These are phyloP conservation scores for Papilio polytes DNA, from an alignment of 1,140 invertebrate species.

Conservation along the genomic window DNA sequence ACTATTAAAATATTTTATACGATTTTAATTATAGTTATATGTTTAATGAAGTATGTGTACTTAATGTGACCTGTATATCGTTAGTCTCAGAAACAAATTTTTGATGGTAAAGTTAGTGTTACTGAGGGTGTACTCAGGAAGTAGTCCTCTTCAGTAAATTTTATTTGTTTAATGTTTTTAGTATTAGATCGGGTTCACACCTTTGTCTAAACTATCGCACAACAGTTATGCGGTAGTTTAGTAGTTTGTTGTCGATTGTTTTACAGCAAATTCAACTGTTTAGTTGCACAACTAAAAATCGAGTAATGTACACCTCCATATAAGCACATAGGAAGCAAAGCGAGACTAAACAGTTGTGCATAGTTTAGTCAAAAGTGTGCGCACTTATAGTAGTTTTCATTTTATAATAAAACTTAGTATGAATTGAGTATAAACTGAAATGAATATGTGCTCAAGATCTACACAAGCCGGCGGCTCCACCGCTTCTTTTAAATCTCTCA, in stretches of 20 bases:
- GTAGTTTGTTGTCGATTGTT: not conserved
- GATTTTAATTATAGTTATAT: not conserved
- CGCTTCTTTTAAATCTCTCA: constrained; percentile 27
- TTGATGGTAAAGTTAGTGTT: not conserved
- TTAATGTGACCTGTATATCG: not conserved
- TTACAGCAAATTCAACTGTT: too few species aligned
- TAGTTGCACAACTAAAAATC: too few species aligned
- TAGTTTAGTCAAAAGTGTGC: not conserved
- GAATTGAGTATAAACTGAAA: not conserved
- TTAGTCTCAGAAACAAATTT: not conserved
- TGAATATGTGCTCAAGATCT: constrained; percentile 10
- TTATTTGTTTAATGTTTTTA: not conserved
- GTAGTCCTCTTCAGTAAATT: too few species aligned
- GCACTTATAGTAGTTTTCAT: not conserved
- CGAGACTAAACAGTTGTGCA: too few species aligned
- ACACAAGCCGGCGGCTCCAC: not conserved
- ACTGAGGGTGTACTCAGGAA: not conserved
- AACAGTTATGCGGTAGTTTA: not conserved
- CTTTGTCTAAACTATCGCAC: too few species aligned
- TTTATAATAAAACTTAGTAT: not conserved
- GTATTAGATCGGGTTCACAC: too few species aligned
- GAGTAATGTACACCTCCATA: too few species aligned
- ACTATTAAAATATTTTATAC: not conserved
- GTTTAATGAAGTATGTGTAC: not conserved
- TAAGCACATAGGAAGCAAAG: too few species aligned